Conservation (phyloP, 30 jellyfish, hydroid and myxozoan species). For the Rhopilema esculentum region DNA sequence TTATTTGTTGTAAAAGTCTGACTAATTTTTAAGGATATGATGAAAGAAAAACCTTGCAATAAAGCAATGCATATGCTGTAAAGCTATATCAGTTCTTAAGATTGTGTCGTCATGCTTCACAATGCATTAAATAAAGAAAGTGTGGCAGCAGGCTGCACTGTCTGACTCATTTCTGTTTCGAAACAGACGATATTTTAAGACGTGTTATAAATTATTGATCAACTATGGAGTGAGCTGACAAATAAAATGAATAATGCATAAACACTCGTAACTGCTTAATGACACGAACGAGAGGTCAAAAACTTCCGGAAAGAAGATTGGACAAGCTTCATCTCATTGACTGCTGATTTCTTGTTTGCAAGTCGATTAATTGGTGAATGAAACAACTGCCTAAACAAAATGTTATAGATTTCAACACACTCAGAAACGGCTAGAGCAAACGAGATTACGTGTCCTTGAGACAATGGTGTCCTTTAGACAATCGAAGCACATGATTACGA, state of each 20-base stretch:
- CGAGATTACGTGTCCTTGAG: slow-evolving; percentile 27
- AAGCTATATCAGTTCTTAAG: not conserved
- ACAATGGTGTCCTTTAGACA: slow-evolving; percentile 2
- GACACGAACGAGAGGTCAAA: not conserved
- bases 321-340: not conserved
- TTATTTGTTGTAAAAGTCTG: too few relatives aligned
- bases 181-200: not conserved
- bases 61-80: too few relatives aligned
- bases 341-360: not conserved
- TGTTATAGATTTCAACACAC: not conserved
- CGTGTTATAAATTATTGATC: too few relatives aligned
- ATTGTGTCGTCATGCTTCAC: not conserved
- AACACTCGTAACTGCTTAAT: not conserved
- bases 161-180: not conserved
- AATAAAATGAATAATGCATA: not conserved
- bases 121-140: not conserved
- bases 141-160: not conserved
- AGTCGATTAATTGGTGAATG: not conserved
- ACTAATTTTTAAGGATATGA: too few relatives aligned
- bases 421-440: not conserved
- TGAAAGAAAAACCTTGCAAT: too few relatives aligned
- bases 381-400: not conserved
- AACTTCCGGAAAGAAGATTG: not conserved
- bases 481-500: slow-evolving; percentile 11
- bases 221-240: not conserved